Evolutionary conservation across 2,797 vertebrate genomes (phyloP).

Genomic region (Notolabrus celidotus): DNA sequence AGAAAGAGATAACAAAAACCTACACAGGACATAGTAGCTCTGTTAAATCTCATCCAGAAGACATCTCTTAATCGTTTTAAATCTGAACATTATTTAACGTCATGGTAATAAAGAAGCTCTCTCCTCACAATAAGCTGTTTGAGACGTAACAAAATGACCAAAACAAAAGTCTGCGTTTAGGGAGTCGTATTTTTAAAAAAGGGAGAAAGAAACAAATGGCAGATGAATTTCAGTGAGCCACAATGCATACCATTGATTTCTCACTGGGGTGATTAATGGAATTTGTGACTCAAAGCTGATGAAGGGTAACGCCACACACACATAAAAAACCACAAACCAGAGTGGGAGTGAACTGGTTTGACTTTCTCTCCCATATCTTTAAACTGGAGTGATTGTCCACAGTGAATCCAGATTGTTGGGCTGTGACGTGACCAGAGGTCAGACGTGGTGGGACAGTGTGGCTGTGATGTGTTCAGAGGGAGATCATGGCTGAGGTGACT

Average conservation of each 20-base stretch:
- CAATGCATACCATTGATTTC: slow-evolving; percentile 79
- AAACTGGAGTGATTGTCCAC: slow-evolving; percentile 36
- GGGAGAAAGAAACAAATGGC: slow-evolving; percentile 22
- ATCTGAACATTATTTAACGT: slow-evolving; percentile 43
- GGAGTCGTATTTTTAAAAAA: slow-evolving; percentile 30
- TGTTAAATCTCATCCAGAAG: slow-evolving; percentile 32
- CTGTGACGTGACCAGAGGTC: slow-evolving; percentile 45
- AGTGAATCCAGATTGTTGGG: slow-evolving; percentile 57
- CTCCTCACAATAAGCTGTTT: slow-evolving; percentile 9
- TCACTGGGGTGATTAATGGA: slow-evolving; percentile 76
- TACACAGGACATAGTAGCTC: slow-evolving; percentile 29
- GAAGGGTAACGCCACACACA: slow-evolving; percentile 64
- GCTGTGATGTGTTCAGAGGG: not conserved
- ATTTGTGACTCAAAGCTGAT: slow-evolving; percentile 75
- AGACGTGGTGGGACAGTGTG: too few species aligned
- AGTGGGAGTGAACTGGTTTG: slow-evolving; percentile 25
- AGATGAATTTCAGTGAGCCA: slow-evolving; percentile 70
- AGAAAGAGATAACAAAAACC: slow-evolving; percentile 23
- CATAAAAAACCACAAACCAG: slow-evolving; percentile 32
- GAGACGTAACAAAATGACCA: slow-evolving; percentile 29
- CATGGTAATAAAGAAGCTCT: slow-evolving; percentile 29
- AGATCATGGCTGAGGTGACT: slow-evolving; percentile 53
- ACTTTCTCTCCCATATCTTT: slow-evolving; percentile 43
- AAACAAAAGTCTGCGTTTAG: slow-evolving; percentile 18
- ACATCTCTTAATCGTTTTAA: slow-evolving; percentile 52